Evolutionary conservation across 2,797 vertebrate species (phyloP), one percentile per base, ranked within the genome.

Genomic region (Chaunax sp.): DNA sequence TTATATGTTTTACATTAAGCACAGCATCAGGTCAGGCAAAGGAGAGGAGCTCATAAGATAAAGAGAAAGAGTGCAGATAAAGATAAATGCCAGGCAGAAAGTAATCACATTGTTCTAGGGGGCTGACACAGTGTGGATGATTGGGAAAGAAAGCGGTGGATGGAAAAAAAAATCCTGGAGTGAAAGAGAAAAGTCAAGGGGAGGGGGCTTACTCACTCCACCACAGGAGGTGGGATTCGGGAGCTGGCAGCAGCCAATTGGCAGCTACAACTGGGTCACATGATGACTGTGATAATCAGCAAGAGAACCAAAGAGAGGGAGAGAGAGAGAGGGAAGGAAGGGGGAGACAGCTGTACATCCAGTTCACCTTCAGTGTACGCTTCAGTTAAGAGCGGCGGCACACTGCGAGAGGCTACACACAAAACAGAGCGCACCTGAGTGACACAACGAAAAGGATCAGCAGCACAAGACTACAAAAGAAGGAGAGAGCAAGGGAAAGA

Each of bases 131-230:
- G 28, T 64, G 63, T 23, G n/a, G 33, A 43, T 49, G 35, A 14
- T 37, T 68, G 35, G 49, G 37, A 18, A 16, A 22, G 10, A 40
- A 26, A 51, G 5, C 49, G 20, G 51, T 69, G 55, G 19, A 3
- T 20, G 62, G 57, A 46, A 47, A 67, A 55, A 44, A 68, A 83
- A 57, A 76, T 40, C n/a, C 53, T 75, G 72, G 35, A 82, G 63
- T 70, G 76, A 85, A 81, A 81, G 19, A 72, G 68, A 80, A 75
- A 75, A 61, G 63, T 60, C n/a, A 58, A 64, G 72, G 74, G 88
- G 85, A 75, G 87, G 89, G 85, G 81, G 83, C 41, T 85, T 82
- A 81, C 87, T 90, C 81, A 80, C 80, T 85, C 85, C 82, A 92
- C 87, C 75, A 72, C 37, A 41, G 72, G 80, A 77, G 91, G 91